Evolutionary conservation across 2,888 invertebrate species (phyloP).

Genomic region (Drosophila mettleri): DNA sequence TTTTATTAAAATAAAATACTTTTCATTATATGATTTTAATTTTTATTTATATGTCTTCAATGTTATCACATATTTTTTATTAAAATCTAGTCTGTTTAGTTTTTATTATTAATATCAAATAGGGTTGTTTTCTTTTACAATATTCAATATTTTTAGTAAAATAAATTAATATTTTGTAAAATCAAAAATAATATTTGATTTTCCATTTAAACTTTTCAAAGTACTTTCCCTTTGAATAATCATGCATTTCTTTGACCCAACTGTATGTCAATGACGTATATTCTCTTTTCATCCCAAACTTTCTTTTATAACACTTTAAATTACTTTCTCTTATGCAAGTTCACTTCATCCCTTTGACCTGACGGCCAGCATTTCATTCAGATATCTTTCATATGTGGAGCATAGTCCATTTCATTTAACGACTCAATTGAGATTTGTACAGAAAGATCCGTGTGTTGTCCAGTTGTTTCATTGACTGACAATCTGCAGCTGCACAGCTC

Average conservation of each 20-base stretch:
- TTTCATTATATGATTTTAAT: no score
- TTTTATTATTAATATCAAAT: no score
- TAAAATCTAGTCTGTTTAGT: no score
- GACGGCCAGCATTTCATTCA: conserved; percentile 6
- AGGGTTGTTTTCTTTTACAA: no score
- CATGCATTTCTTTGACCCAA: not conserved
- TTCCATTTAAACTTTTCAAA: not conserved
- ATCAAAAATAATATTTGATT: no score
- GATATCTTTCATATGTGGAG: not conserved
- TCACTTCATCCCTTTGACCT: not conserved
- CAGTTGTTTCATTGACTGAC: conserved; percentile 27
- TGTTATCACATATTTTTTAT: no score
- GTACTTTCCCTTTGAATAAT: not conserved
- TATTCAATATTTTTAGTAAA: no score
- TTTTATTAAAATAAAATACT: no score
- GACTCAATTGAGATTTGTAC: conserved; percentile 66
- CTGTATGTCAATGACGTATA: not conserved
- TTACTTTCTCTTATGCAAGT: not conserved
- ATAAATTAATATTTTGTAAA: no score
- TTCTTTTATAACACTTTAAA: not conserved
- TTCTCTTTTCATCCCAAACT: not conserved
- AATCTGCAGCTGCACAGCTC: conserved; percentile 12
- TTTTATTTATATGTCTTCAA: no score
- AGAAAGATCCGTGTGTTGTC: not conserved
- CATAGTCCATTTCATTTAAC: conserved; percentile 40